A percentile compares a stretch with the other conserved stretches of the same genome.
These are phyloP conservation scores for Lateolabrax maculatus DNA, from an alignment of 2,797 vertebrate species.

Conservation along the genomic window DNA sequence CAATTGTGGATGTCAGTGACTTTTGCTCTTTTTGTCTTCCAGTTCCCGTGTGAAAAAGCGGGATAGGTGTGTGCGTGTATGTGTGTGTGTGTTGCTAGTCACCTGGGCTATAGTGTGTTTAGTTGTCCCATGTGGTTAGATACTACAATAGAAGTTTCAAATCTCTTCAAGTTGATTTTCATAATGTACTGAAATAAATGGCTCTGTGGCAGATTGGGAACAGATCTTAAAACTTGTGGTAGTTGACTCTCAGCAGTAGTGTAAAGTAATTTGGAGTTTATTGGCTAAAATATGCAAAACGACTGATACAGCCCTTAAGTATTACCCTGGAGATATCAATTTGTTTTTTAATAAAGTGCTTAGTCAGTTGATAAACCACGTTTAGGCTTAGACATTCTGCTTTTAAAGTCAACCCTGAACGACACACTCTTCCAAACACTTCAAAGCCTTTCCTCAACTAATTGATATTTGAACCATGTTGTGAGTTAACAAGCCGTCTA, in stretches of 20 bases:
- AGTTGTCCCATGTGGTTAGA: slow-evolving; percentile 39
- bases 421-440: slow-evolving; percentile 4
- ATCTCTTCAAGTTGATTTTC: background rate
- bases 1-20: slow-evolving; percentile 20
- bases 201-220: background rate
- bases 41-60: slow-evolving; percentile 54
- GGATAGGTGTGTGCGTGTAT: slow-evolving; percentile 26
- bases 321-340: background rate
- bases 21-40: slow-evolving; percentile 46
- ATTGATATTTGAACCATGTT: slow-evolving; percentile 31
- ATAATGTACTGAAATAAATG: background rate
- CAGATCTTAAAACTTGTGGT: background rate
- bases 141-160: slow-evolving; percentile 12
- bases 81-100: slow-evolving; percentile 32
- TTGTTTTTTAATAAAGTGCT: background rate
- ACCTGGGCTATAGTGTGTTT: slow-evolving; percentile 41
- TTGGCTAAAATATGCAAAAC: background rate
- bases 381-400: background rate
- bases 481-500: slow-evolving; percentile 39
- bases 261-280: slow-evolving; percentile 1
- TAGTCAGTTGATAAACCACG: background rate
- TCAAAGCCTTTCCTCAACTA: slow-evolving; percentile 21
- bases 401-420: background rate
- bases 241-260: background rate
- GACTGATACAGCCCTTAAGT: background rate